A percentile compares a stretch with the other conserved stretches of the same genome.
These are phyloP conservation scores for Lydus trimaculatus DNA, from an alignment of 2,888 invertebrate species.

Conservation along the genomic window DNA sequence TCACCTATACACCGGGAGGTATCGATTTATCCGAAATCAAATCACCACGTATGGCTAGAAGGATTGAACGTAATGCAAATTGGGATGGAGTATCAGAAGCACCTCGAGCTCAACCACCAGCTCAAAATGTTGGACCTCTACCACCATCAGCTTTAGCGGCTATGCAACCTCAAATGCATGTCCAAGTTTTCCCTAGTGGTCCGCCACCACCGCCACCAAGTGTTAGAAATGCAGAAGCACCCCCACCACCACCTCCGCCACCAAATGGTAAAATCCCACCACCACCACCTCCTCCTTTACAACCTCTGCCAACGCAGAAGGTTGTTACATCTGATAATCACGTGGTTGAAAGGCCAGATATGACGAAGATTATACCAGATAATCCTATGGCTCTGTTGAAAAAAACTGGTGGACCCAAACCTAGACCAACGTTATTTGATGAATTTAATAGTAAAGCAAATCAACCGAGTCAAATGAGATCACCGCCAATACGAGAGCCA, in stretches of 20 bases:
- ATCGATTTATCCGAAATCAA: conserved; percentile 89
- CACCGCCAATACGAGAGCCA: conserved; percentile 27
- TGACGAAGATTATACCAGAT: conserved; percentile 71
- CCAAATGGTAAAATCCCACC: conserved; percentile 59
- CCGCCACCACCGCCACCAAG: conserved; percentile 52
- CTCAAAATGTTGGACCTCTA: conserved; percentile 60
- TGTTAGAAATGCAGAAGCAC: conserved; percentile 36
- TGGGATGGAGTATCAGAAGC: conserved; percentile 70
- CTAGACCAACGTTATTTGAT: conserved; percentile 49
- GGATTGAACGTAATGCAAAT: conserved; percentile 76
- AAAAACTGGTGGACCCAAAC: conserved; percentile 71
- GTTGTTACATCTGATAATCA: conserved; percentile 60
- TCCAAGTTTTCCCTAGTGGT: conserved; percentile 65
- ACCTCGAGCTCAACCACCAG: conserved; percentile 59
- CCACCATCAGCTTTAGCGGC: conserved; percentile 71
- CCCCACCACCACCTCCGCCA: conserved; percentile 64
- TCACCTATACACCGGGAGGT: conserved; percentile 95
- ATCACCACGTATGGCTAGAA: conserved; percentile 87
- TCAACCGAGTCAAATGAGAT: conserved; percentile 24
- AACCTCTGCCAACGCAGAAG: conserved; percentile 65
- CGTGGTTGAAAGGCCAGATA: conserved; percentile 72
- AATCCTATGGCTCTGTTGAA: conserved; percentile 75
- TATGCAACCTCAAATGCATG: conserved; percentile 70
- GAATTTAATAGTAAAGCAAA: conserved; percentile 44
- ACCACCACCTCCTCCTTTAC: conserved; percentile 64